These are phyloP conservation scores for Stomatorhinus walkeri DNA, from an alignment of 2,797 vertebrate genomes.

Conservation along the genomic window DNA sequence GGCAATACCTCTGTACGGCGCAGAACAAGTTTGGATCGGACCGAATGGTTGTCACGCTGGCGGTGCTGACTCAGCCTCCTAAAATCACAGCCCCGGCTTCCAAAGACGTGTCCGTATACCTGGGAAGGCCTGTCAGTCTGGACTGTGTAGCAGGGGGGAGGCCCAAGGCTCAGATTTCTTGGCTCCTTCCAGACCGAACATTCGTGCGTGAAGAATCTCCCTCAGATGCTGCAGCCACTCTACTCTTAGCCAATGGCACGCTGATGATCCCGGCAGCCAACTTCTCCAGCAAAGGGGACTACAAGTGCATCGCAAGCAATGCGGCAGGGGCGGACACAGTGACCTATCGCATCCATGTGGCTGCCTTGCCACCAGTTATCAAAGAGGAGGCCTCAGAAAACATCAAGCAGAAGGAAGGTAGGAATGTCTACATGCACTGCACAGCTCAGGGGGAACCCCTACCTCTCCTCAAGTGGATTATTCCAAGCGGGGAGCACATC, in stretches of 20 bases:
- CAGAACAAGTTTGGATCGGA: constrained; percentile 64
- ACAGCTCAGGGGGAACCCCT: constrained; percentile 60
- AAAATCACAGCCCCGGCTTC: constrained; percentile 50
- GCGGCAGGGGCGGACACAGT: constrained; percentile 69
- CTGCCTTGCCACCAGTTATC: constrained; percentile 63
- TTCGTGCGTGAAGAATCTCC: constrained; percentile 54
- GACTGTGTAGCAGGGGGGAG: constrained; percentile 61
- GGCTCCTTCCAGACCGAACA: constrained; percentile 67
- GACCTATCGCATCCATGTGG: constrained; percentile 62
- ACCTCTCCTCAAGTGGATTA: constrained; percentile 61
- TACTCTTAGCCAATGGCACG: constrained; percentile 62
- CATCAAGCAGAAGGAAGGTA: constrained; percentile 51
- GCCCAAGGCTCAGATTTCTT: constrained; percentile 63
- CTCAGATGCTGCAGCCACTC: constrained; percentile 37
- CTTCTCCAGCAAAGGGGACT: constrained; percentile 66
- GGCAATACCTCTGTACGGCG: constrained; percentile 69
- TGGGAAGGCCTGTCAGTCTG: constrained; percentile 53
- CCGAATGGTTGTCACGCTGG: constrained; percentile 59
- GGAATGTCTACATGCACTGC: constrained; percentile 60
- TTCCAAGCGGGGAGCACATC: constrained; percentile 54
- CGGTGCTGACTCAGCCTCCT: constrained; percentile 61
- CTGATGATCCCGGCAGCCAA: constrained; percentile 56
- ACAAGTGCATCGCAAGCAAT: constrained; percentile 73
- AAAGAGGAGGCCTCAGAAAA: constrained; percentile 49
- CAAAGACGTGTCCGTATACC: constrained; percentile 51